Evolutionary conservation across 1,140 invertebrate species (phyloP), one percentile per base, ranked within the genome.

Genomic region (Varroa destructor): DNA sequence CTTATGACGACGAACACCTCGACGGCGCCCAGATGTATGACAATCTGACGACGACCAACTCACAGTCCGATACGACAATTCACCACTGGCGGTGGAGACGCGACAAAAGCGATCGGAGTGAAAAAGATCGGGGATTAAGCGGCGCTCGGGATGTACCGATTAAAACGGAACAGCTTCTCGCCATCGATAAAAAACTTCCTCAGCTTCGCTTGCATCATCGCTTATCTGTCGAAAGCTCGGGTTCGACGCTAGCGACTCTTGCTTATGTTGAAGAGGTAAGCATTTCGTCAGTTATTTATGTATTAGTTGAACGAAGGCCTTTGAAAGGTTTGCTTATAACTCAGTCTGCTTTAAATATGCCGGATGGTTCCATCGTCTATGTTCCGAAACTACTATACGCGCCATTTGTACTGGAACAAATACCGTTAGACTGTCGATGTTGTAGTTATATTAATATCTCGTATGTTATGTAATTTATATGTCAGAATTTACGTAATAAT

Each of bases 11-110:
- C 85, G 12, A 86, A 88, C 79, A 85, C 86, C 75, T 87, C 86
- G 55, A 87, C 85, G 8, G 86, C 87, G 73, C 85, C 86, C 74
- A 87, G 85, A 75, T 87, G 84, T 57, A 84, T 84, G 0, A 85
- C 84, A 58, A 87, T 85, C 0, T 77, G 77, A n/a, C 75, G 75
- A 43, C 77, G 77, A 42, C 85, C 86, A 75, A 87, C 86, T 75
- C 87, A 86, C 0, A 71, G 56, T 71, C 71, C 25, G 55, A 74
- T 71, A 79, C 75, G 40, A 79, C 79, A 77, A 64, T 73, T 43
- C 56, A 74, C 46, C 56, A 55, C 70, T 70, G 55, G 42, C 25
- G 37, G 43, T 55, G 43, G 14, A 54, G 43, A 36, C 43, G 64
- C 71, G 40, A 73, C 67, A 55, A 25, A 8, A 12, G 51, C 36